A percentile compares a stretch with the other conserved stretches of the same genome.
Evolutionary conservation across 2,797 vertebrate genomes (phyloP).

Genomic region (Chloroceryle amazona): DNA sequence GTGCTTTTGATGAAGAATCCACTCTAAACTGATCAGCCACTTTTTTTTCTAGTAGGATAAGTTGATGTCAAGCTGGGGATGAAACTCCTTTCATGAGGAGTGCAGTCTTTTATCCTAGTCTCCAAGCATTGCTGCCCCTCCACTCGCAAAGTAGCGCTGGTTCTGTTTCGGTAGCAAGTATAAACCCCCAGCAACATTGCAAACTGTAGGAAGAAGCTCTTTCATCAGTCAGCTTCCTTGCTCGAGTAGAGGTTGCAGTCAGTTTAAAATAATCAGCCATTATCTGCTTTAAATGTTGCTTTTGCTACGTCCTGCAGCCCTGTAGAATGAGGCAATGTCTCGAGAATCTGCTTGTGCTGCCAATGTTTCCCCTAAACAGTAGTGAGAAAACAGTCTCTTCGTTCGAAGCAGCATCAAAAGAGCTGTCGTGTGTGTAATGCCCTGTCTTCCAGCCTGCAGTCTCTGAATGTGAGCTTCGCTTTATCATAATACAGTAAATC

Average conservation of each 20-base stretch:
- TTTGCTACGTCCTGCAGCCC: background rate
- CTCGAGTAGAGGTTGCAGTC: background rate
- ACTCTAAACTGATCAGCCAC: background rate
- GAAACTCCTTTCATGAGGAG: background rate
- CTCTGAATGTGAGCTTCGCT: background rate
- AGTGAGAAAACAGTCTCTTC: background rate
- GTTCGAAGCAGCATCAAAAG: background rate
- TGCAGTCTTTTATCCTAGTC: background rate
- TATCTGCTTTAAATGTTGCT: background rate
- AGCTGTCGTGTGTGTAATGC: background rate
- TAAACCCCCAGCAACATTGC: background rate
- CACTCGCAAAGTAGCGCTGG: background rate
- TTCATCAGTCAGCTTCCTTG: background rate
- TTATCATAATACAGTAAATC: background rate
- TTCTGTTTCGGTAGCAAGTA: background rate
- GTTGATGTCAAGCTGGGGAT: background rate
- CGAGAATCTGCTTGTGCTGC: background rate
- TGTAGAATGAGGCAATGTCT: background rate
- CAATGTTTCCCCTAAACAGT: background rate
- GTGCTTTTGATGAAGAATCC: background rate
- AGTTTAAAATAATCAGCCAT: background rate
- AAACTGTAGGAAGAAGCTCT: background rate
- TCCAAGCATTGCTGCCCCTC: background rate
- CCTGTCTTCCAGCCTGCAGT: slow-evolving; percentile 8
- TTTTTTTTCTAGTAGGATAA: background rate